These are phyloP conservation scores for Epirrita christyi DNA, from an alignment of 2,888 invertebrate genomes.

Conservation along the genomic window DNA sequence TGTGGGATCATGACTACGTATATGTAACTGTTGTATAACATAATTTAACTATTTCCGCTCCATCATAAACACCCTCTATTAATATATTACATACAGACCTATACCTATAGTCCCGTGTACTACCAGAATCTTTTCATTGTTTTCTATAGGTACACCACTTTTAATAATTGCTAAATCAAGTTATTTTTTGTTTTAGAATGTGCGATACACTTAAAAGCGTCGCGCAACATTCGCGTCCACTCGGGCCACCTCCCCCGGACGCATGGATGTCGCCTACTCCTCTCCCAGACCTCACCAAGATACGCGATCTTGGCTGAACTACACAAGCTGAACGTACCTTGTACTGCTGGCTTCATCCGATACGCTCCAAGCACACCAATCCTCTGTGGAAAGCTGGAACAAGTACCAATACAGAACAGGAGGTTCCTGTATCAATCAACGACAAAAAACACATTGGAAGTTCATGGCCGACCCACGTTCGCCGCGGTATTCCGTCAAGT, in stretches of 20 bases:
- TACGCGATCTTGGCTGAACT: conserved; percentile 87
- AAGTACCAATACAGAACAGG: conserved; percentile 84
- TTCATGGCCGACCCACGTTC: conserved; percentile 88
- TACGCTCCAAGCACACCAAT: conserved; percentile 80
- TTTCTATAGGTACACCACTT: neutral
- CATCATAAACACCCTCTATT: no score
- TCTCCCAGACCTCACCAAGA: conserved; percentile 70
- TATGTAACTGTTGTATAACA: no score
- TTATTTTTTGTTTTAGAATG: conserved; percentile 84
- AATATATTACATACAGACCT: no score
- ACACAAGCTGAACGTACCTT: conserved; percentile 88
- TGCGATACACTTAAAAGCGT: conserved; percentile 73
- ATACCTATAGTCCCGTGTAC: no score
- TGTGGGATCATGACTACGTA: no score
- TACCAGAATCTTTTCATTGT: no score
- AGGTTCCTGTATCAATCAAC: conserved; percentile 82
- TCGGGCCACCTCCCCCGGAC: conserved; percentile 81
- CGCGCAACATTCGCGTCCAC: conserved; percentile 73
- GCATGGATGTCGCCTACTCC: conserved; percentile 82
- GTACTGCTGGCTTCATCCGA: conserved; percentile 85
- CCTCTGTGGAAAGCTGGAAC: conserved; percentile 89
- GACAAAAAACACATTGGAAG: conserved; percentile 82
- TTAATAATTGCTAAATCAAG: neutral
- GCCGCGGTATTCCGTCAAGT: conserved; percentile 87
- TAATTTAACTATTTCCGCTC: no score